These are phyloP conservation scores for Riptortus pedestris DNA, from an alignment of 1,140 invertebrate genomes.

Conservation along the genomic window DNA sequence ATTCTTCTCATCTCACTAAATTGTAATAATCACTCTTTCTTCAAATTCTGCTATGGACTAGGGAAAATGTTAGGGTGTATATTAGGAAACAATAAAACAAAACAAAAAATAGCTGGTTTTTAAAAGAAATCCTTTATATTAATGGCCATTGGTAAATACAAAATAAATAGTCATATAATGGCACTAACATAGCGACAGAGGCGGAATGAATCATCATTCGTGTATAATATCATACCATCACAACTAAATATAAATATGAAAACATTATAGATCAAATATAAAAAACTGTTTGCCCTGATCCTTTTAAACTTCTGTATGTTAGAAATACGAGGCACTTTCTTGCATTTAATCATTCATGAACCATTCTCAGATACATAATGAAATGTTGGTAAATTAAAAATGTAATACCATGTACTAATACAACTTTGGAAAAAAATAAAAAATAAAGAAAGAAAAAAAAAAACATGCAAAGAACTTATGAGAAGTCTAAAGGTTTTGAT, in stretches of 20 bases:
- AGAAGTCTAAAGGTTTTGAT: too few relatives aligned
- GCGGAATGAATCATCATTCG: conserved; percentile 16
- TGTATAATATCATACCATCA: neutral
- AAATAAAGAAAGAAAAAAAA: neutral
- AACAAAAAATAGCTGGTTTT: too few relatives aligned
- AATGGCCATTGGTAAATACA: conserved; percentile 13
- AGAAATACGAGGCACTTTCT: neutral
- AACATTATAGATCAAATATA: neutral
- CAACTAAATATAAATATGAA: conserved; percentile 3
- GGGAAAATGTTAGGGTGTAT: too few relatives aligned
- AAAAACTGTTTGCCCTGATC: neutral
- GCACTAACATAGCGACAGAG: conserved; percentile 16
- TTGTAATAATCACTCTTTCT: too few relatives aligned
- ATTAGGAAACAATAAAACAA: too few relatives aligned
- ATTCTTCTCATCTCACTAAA: too few relatives aligned
- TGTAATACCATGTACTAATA: neutral
- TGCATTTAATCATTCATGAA: neutral
- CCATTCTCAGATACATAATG: neutral
- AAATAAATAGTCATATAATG: conserved; percentile 18
- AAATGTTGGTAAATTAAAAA: neutral
- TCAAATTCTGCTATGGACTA: too few relatives aligned
- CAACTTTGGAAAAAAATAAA: neutral
- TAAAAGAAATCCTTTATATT: too few relatives aligned
- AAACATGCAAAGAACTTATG: conserved; percentile 2
- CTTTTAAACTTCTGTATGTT: neutral